Evolutionary conservation across 2,888 invertebrate species (phyloP).

Genomic region (Drosophila siamana): DNA sequence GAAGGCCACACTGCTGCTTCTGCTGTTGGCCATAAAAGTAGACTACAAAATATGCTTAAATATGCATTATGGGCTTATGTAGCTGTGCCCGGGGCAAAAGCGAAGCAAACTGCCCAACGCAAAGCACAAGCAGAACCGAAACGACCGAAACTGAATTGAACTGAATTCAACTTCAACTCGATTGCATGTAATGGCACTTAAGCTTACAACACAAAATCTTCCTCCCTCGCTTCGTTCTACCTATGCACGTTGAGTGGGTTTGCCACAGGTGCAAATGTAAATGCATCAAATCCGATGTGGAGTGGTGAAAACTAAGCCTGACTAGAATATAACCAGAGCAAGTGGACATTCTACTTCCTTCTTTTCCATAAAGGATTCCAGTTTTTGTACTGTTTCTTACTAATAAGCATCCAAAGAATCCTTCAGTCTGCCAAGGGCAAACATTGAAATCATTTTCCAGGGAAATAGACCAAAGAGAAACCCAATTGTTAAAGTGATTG

Average conservation of each 20-base stretch:
- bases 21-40: constrained; percentile 64
- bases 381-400: constrained; percentile 49
- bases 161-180: constrained; percentile 57
- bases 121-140: constrained; percentile 16
- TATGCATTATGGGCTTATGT: constrained; percentile 77
- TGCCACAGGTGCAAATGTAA: constrained; percentile 75
- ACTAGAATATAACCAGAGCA: constrained; percentile 14
- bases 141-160: constrained; percentile 38
- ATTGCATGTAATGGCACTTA: constrained; percentile 80
- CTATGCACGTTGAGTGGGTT: constrained; percentile 19
- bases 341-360: constrained; percentile 2
- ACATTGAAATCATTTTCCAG: constrained; percentile 59
- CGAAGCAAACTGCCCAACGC: constrained; percentile 32
- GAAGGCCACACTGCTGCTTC: not conserved
- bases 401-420: constrained; percentile 58
- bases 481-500: not conserved
- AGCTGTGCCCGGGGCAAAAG: constrained; percentile 25
- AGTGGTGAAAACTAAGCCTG: constrained; percentile 19
- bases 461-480: not conserved
- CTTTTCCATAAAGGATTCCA: constrained; percentile 48
- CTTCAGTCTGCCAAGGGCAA: not conserved
- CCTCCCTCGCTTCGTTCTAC: constrained; percentile 11
- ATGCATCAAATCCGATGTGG: constrained; percentile 72
- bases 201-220: constrained; percentile 70
- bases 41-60: constrained; percentile 79